Percentiles rank a stretch among this genome's conserved stretches.
phyloP scores from a whole-genome alignment of 2,113 vertebrate genomes.

The Uria aalge region DNA sequence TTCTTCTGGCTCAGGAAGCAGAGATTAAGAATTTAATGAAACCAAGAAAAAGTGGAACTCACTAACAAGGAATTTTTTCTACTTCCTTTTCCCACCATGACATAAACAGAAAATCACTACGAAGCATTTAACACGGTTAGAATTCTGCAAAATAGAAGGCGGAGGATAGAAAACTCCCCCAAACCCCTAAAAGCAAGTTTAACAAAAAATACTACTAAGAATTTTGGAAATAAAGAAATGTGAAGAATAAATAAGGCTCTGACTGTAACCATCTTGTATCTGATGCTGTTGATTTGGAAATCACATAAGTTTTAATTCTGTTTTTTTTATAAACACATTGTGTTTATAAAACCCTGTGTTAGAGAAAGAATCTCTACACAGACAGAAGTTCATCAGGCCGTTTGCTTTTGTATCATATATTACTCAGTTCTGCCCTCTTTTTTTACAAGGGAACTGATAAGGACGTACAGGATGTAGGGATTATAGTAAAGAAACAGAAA shows the following conservation, averaged over 20 bases:
- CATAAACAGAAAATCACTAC: not conserved
- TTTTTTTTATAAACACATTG: not conserved
- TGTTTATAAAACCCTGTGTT: not conserved
- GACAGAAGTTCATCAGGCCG: not conserved
- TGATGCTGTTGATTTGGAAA: not conserved
- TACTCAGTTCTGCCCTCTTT: not conserved
- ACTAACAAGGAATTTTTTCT: not conserved
- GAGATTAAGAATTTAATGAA: not conserved
- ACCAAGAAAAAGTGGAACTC: not conserved
- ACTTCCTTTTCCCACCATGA: not conserved
- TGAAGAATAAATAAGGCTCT: not conserved
- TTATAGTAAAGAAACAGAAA: not conserved
- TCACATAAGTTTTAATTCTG: rapidly evolving
- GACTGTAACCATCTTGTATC: rapidly evolving
- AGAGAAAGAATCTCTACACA: not conserved
- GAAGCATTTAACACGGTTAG: not conserved
- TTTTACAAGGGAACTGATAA: not conserved
- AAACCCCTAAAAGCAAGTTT: not conserved
- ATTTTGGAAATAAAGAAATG: not conserved
- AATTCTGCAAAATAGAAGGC: not conserved
- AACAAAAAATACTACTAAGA: not conserved
- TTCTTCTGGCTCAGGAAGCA: not conserved
- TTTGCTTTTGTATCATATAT: not conserved
- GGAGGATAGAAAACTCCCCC: not conserved
- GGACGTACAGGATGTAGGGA: not conserved